These are phyloP conservation scores for Podabrus alpinus DNA, from an alignment of 2,888 invertebrate genomes.

Conservation along the genomic window DNA sequence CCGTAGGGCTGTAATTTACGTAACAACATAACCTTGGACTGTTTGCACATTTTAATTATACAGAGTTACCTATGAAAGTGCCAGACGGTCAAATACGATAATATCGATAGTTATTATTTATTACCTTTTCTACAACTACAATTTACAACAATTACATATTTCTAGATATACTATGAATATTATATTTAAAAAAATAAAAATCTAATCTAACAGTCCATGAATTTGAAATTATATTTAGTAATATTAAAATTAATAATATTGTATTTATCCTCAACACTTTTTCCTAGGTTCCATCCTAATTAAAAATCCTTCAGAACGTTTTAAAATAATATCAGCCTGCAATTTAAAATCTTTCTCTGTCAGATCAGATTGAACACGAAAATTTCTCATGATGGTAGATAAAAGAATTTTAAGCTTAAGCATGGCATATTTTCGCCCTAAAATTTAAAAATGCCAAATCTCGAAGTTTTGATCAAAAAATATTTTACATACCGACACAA, in stretches of 20 bases:
- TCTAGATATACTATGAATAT: too few species aligned
- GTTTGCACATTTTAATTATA: too few species aligned
- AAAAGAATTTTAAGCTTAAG: conserved; percentile 75
- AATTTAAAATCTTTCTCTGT: conserved; percentile 70
- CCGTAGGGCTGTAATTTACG: too few species aligned
- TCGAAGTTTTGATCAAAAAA: neutral
- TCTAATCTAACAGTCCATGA: neutral
- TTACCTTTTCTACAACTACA: too few species aligned
- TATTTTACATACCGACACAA: conserved; percentile 66
- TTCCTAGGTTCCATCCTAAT: conserved; percentile 73
- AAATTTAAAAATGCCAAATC: neutral
- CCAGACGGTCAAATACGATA: too few species aligned
- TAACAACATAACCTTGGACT: too few species aligned
- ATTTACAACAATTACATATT: too few species aligned
- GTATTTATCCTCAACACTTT: neutral
- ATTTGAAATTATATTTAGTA: neutral
- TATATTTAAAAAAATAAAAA: neutral
- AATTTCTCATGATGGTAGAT: conserved; percentile 73
- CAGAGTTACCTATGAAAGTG: too few species aligned
- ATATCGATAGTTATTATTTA: too few species aligned
- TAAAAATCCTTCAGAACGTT: conserved; percentile 73
- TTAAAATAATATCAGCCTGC: conserved; percentile 74
- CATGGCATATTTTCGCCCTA: conserved; percentile 79
- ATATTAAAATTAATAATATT: neutral
- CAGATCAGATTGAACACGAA: conserved; percentile 64